These are phyloP conservation scores for Tetranychus cinnabarinus DNA, from an alignment of 1,140 invertebrate species.

Conservation along the genomic window DNA sequence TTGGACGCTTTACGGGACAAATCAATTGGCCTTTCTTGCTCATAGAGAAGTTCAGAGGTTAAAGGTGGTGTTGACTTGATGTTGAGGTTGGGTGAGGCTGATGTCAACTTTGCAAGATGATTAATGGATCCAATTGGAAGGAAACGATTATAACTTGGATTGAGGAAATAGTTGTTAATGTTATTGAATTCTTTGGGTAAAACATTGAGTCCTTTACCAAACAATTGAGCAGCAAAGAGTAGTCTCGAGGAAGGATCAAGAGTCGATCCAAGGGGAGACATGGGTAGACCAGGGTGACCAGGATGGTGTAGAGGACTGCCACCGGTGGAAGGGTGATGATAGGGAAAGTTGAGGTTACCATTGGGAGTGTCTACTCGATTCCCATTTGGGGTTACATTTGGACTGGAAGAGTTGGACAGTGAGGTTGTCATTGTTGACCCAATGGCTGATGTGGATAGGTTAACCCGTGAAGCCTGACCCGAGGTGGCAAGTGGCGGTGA, in stretches of 20 bases:
- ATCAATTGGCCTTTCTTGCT: constrained; percentile 17
- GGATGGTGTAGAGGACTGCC: background rate
- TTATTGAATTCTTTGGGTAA: constrained; percentile 8
- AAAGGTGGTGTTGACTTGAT: no score
- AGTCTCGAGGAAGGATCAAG: constrained; percentile 5
- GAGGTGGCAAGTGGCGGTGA: background rate
- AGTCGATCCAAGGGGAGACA: constrained; percentile 12
- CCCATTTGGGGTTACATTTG: no score
- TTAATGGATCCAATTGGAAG: background rate
- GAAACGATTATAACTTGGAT: constrained; percentile 1
- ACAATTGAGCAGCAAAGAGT: constrained; percentile 10
- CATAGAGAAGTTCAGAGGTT: no score
- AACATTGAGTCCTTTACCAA: constrained; percentile 7
- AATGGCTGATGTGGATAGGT: no score
- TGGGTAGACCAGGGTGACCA: constrained; percentile 1
- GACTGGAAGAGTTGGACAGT: no score
- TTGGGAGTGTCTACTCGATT: background rate
- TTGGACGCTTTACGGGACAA: constrained; percentile 12
- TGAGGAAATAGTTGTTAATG: constrained; percentile 3
- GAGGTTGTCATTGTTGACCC: no score
- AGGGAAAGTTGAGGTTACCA: background rate
- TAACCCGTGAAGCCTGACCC: no score
- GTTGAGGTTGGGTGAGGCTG: no score
- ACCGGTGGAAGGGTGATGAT: background rate
- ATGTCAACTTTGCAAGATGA: background rate